phyloP scores from a whole-genome alignment of 2,888 invertebrate species.

The Oithona nana region DNA sequence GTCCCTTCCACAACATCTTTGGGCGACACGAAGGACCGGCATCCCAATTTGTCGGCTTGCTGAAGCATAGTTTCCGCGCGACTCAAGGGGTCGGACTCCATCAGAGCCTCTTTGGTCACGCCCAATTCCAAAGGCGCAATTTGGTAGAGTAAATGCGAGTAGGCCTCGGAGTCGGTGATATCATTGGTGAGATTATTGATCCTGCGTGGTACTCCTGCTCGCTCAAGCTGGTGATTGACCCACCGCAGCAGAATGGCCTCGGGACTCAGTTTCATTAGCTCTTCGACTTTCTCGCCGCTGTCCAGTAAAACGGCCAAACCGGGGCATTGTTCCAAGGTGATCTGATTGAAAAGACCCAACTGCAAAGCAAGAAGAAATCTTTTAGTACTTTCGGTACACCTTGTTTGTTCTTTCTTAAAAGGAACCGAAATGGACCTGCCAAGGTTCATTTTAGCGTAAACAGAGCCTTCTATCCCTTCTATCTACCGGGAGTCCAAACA shows the following conservation, averaged over 20 bases:
- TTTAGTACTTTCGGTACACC: too few relatives aligned
- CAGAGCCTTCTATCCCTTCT: too few relatives aligned
- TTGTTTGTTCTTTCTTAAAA: too few relatives aligned
- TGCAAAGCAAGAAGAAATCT: background rate
- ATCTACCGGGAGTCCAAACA: too few relatives aligned
- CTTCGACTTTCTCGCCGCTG: slow-evolving; percentile 78
- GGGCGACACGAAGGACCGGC: slow-evolving; percentile 84
- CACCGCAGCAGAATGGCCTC: slow-evolving; percentile 90
- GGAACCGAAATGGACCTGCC: background rate
- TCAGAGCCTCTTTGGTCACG: slow-evolving; percentile 62
- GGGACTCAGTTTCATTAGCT: slow-evolving; percentile 80
- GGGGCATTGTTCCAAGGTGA: slow-evolving; percentile 89
- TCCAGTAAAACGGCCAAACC: slow-evolving; percentile 73
- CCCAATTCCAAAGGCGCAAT: slow-evolving; percentile 74
- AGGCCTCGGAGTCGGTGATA: slow-evolving; percentile 88
- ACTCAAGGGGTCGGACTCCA: slow-evolving; percentile 46
- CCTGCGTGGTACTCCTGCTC: background rate
- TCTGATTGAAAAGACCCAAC: slow-evolving; percentile 89
- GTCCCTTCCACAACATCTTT: slow-evolving; percentile 90
- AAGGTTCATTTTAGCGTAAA: slow-evolving; percentile 2
- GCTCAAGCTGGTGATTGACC: slow-evolving; percentile 91
- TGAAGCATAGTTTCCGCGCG: slow-evolving; percentile 90
- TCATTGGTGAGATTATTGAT: slow-evolving; percentile 81
- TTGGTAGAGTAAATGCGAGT: slow-evolving; percentile 77
- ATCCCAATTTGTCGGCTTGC: slow-evolving; percentile 86